These are phyloP conservation scores for Darevskia mixta DNA, from an alignment of 2,797 vertebrate species.

Conservation along the genomic window DNA sequence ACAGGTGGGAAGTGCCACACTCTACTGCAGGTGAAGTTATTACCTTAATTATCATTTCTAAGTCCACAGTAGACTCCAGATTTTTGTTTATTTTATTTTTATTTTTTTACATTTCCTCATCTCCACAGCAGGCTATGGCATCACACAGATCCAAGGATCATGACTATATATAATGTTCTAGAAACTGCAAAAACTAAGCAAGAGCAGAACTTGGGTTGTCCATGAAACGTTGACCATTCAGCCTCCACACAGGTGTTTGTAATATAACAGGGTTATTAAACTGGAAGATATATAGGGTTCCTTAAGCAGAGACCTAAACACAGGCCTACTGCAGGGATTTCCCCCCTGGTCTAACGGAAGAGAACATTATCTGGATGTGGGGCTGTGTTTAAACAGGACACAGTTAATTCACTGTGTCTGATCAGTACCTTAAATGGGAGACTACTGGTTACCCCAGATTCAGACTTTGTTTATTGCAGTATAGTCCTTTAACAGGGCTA, in stretches of 20 bases:
- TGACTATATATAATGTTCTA: too few relatives aligned
- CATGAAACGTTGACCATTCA: too few relatives aligned
- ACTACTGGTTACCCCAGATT: background rate
- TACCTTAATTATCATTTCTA: background rate
- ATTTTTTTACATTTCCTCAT: background rate
- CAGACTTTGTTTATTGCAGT: too few relatives aligned
- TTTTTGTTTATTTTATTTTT: background rate
- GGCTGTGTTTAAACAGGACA: background rate
- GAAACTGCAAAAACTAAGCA: too few relatives aligned
- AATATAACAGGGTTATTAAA: too few relatives aligned
- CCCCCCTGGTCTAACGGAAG: background rate
- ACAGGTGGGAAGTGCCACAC: too few relatives aligned
- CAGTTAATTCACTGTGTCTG: background rate
- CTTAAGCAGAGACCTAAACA: too few relatives aligned
- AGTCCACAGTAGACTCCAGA: background rate
- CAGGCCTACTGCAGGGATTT: too few relatives aligned
- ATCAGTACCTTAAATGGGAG: background rate
- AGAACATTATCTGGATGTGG: background rate
- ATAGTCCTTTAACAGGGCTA: background rate
- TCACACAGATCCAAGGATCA: background rate
- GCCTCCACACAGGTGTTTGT: too few relatives aligned
- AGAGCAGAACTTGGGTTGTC: too few relatives aligned
- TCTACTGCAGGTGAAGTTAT: too few relatives aligned
- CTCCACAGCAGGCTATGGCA: background rate
- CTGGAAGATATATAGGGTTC: too few relatives aligned